A percentile compares a stretch with the other conserved stretches of the same genome.
Evolutionary conservation across 2,797 vertebrate species (phyloP).

Genomic region (Rhincodon typus): DNA sequence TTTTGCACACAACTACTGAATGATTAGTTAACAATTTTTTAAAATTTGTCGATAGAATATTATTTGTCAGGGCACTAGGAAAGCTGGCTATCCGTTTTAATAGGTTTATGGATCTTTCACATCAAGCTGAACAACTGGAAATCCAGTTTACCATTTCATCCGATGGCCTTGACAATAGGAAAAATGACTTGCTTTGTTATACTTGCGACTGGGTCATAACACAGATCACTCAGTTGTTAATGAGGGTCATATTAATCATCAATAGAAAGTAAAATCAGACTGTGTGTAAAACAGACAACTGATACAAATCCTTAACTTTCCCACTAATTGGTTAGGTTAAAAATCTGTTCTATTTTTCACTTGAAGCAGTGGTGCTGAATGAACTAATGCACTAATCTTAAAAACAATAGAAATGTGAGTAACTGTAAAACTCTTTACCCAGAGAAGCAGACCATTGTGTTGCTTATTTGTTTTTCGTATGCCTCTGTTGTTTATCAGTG

Average conservation of each 20-base stretch:
- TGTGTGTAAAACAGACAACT: not conserved
- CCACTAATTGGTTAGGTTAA: not conserved
- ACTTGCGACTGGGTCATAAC: not conserved
- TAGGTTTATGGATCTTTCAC: not conserved
- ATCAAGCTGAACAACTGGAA: not conserved
- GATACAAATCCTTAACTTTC: not conserved
- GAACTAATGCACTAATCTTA: not conserved
- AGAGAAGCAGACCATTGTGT: slow-evolving; percentile 11
- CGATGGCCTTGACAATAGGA: not conserved
- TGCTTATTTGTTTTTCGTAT: not conserved
- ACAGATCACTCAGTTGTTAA: not conserved
- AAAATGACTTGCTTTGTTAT: not conserved
- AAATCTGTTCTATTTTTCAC: not conserved
- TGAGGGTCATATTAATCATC: not conserved
- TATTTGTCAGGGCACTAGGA: not conserved
- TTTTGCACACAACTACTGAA: not conserved
- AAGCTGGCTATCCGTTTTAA: not conserved
- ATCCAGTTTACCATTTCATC: not conserved
- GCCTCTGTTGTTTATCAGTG: not conserved
- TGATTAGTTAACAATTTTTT: not conserved
- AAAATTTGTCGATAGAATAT: not conserved
- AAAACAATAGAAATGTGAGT: slow-evolving; percentile 7
- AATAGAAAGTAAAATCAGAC: not conserved
- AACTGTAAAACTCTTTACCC: not conserved
- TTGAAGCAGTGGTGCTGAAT: not conserved